Evolutionary conservation across 37 sponge, comb jelly and placozoan genomes (phyloP).

Genomic region (Lycopodina hypogea): DNA sequence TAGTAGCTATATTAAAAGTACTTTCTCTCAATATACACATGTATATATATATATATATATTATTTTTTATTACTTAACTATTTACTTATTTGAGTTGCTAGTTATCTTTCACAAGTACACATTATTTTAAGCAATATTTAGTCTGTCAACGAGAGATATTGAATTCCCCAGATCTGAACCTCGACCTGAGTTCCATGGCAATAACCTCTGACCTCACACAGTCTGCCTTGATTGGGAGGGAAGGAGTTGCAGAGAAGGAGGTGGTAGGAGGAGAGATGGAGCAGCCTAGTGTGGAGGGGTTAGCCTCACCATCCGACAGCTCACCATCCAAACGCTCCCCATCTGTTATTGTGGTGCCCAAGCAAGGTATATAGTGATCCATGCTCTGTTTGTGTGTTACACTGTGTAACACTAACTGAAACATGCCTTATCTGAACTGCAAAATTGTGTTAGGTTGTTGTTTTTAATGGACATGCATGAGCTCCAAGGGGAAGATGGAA

Average conservation of each 20-base stretch:
- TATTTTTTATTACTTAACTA: too few species aligned
- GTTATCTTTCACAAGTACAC: too few species aligned
- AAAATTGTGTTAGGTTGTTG: too few species aligned
- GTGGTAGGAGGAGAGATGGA: background rate
- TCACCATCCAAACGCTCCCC: background rate
- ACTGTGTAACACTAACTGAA: too few species aligned
- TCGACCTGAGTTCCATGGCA: constrained; percentile 37
- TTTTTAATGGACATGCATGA: too few species aligned
- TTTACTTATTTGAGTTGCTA: background rate
- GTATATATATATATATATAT: too few species aligned
- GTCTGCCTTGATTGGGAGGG: background rate
- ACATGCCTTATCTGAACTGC: too few species aligned
- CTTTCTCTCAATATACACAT: too few species aligned
- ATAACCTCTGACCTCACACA: background rate
- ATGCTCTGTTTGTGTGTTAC: background rate
- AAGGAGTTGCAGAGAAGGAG: background rate
- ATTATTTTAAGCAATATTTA: too few species aligned
- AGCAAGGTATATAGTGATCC: constrained; percentile 13
- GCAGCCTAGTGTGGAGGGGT: constrained; percentile 64
- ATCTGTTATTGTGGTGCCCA: background rate
- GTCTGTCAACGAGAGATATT: too few species aligned
- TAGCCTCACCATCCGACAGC: constrained; percentile 29
- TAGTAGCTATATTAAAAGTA: too few species aligned
- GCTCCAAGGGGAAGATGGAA: too few species aligned
- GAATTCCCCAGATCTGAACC: constrained; percentile 5